A percentile compares a stretch with the other conserved stretches of the same genome.
Conservation (phyloP, 1,140 invertebrate species). For the Hypsibius dujardini region DNA sequence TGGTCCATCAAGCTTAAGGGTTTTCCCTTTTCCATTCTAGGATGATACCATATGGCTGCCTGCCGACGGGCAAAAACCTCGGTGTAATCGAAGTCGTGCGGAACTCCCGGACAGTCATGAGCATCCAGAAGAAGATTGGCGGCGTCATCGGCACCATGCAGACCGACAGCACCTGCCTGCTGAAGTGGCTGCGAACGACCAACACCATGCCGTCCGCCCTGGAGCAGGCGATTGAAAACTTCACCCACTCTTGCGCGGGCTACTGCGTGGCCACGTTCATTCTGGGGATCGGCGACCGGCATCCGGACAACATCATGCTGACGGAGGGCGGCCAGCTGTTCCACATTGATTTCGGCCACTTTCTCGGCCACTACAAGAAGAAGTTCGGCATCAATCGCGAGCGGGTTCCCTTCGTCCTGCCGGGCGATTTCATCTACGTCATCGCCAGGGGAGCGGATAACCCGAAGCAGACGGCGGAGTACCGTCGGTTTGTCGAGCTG, state of each 20-base stretch:
- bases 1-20: too few species aligned
- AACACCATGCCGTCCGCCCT: constrained; percentile 47
- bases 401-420: constrained; percentile 89
- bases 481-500: constrained; percentile 67
- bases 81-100: constrained; percentile 89
- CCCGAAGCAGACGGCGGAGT: constrained; percentile 64
- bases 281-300: constrained; percentile 84
- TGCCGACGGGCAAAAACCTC: constrained; percentile 72
- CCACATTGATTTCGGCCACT: constrained; percentile 99
- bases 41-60: constrained; percentile 85
- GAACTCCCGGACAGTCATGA: constrained; percentile 80
- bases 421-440: constrained; percentile 90
- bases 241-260: constrained; percentile 87
- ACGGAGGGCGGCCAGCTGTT: constrained; percentile 73
- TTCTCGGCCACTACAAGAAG: constrained; percentile 95
- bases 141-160: constrained; percentile 66
- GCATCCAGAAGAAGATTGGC: constrained; percentile 71
- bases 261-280: constrained; percentile 98
- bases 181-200: constrained; percentile 75
- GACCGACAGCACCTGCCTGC: constrained; percentile 59
- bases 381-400: constrained; percentile 95
- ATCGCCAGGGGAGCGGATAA: constrained; percentile 75
- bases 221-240: constrained; percentile 82
- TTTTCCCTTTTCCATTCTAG: constrained; percentile 38
- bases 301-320: constrained; percentile 99